Conservation (phyloP, 2,797 vertebrate species). For the Odontamblyopus lacepedii region DNA sequence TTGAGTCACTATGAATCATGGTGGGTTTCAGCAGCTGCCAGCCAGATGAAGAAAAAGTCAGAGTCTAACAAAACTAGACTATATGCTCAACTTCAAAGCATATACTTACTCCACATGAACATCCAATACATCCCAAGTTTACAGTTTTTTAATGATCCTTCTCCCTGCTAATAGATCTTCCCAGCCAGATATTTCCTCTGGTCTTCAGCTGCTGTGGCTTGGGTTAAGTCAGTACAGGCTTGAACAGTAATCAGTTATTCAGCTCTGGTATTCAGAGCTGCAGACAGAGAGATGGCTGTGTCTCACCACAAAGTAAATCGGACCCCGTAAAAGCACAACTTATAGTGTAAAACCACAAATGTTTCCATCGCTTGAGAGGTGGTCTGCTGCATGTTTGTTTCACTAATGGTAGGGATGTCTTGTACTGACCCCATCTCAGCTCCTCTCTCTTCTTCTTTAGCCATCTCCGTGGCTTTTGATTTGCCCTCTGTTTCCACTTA, state of each 20-base stretch:
- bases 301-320: slow-evolving; percentile 53
- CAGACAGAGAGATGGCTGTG: slow-evolving; percentile 54
- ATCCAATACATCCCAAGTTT: slow-evolving; percentile 36
- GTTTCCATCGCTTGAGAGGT: slow-evolving; percentile 38
- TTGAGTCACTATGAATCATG: slow-evolving; percentile 47
- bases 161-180: slow-evolving; percentile 30
- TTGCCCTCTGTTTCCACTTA: slow-evolving; percentile 77
- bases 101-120: background rate
- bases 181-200: slow-evolving; percentile 32
- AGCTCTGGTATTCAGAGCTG: slow-evolving; percentile 45
- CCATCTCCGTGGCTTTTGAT: slow-evolving; percentile 58
- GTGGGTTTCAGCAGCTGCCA: slow-evolving; percentile 54
- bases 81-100: slow-evolving; percentile 49
- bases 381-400: slow-evolving; percentile 47
- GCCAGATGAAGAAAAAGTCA: slow-evolving; percentile 50
- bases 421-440: slow-evolving; percentile 36
- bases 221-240: slow-evolving; percentile 41
- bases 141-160: slow-evolving; percentile 25
- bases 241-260: slow-evolving; percentile 56
- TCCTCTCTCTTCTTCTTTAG: slow-evolving; percentile 42
- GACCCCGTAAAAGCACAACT: slow-evolving; percentile 38
- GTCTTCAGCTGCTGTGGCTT: slow-evolving; percentile 29
- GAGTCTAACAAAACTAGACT: slow-evolving; percentile 37
- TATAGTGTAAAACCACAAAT: slow-evolving; percentile 24
- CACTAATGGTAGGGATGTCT: slow-evolving; percentile 51